Conservation (phyloP, 2,888 invertebrate genomes). For the Zootermopsis nevadensis region DNA sequence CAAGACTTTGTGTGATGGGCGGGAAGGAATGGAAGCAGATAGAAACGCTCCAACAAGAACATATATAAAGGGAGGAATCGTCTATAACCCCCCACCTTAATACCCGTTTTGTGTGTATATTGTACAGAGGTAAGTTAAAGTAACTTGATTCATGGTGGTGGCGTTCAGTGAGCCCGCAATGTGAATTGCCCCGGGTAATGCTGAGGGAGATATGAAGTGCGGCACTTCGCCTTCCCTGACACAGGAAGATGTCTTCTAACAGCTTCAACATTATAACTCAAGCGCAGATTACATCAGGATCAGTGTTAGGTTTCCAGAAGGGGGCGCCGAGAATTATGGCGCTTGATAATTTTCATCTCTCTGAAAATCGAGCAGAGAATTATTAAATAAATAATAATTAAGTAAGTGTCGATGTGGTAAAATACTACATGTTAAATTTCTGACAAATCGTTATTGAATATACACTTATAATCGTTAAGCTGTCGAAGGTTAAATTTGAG, state of each 20-base stretch:
- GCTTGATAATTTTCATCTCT: background rate
- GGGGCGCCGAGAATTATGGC: background rate
- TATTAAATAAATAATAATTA: too few species aligned
- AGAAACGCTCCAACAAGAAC: background rate
- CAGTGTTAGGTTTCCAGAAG: background rate
- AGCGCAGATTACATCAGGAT: background rate
- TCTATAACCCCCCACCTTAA: background rate
- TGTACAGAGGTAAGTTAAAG: slow-evolving; percentile 10
- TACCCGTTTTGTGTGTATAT: background rate
- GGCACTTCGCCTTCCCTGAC: background rate
- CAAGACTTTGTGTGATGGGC: slow-evolving; percentile 45
- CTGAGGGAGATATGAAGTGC: slow-evolving; percentile 3
- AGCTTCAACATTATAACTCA: background rate
- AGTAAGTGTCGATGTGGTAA: too few species aligned
- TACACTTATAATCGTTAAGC: too few species aligned
- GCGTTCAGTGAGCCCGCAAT: too few species aligned
- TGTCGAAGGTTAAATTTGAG: too few species aligned
- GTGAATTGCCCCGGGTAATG: background rate
- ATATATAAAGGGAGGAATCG: slow-evolving; percentile 11
- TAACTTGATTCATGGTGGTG: background rate
- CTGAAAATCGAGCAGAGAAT: too few species aligned
- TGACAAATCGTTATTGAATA: too few species aligned
- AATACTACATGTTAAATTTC: too few species aligned
- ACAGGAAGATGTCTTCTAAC: background rate
- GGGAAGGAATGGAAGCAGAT: slow-evolving; percentile 9